Percentiles rank a stretch among this genome's conserved stretches.
Evolutionary conservation across 2,888 invertebrate genomes (phyloP).

Genomic region (Sinelater perroti): DNA sequence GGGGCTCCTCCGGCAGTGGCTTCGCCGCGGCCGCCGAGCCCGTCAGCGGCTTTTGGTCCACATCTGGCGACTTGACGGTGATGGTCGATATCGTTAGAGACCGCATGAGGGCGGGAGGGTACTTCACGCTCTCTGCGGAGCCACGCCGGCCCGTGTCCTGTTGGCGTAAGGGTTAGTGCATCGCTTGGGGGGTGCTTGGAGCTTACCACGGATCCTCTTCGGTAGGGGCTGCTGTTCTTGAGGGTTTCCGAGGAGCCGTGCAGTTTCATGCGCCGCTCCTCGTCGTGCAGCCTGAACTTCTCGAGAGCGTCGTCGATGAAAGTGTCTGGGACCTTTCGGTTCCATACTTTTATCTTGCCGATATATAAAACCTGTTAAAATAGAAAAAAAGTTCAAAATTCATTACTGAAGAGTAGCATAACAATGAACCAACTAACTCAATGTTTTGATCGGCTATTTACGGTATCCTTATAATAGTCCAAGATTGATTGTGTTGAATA

Average conservation of each 20-base stretch:
- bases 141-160: conserved; percentile 23
- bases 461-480: too few species aligned
- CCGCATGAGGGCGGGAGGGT: conserved; percentile 39
- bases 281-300: conserved; percentile 84
- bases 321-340: conserved; percentile 84
- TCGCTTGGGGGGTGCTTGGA: too few species aligned
- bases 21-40: conserved; percentile 15
- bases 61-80: conserved; percentile 45
- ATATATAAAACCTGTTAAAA: conserved; percentile 81
- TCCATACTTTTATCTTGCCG: conserved; percentile 88
- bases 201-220: conserved; percentile 59
- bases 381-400: background rate
- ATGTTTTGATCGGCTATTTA: too few species aligned
- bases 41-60: conserved; percentile 43
- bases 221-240: conserved; percentile 52
- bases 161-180: too few species aligned
- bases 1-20: background rate
- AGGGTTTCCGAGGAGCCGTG: conserved; percentile 50
- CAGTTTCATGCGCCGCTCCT: conserved; percentile 63
- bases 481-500: too few species aligned
- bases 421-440: background rate
- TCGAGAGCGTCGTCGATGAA: conserved; percentile 91
- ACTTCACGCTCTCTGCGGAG: conserved; percentile 12
- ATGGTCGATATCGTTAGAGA: conserved; percentile 45
- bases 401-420: too few species aligned